phyloP scores from a whole-genome alignment of 2,888 invertebrate genomes.

The Aporophyla lueneburgensis region DNA sequence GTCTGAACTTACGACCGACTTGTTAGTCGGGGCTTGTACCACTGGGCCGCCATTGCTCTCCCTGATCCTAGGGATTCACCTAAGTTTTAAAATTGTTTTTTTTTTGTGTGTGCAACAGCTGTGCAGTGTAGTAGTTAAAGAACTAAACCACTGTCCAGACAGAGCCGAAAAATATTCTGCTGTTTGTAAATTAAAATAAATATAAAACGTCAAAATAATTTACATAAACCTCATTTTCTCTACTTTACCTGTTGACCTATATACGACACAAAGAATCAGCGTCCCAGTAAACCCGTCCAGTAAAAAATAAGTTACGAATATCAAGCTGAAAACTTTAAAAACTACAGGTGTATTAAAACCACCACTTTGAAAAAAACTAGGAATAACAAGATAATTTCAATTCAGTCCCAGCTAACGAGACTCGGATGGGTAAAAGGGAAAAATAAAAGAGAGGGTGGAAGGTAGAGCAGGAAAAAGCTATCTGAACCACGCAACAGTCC shows the following conservation, averaged over 20 bases:
- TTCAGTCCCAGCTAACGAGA: slow-evolving; percentile 84
- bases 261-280: slow-evolving; percentile 18
- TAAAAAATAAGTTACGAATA: slow-evolving; percentile 19
- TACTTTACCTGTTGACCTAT: slow-evolving; percentile 31
- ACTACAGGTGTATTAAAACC: slow-evolving; percentile 50
- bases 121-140: too few relatives aligned
- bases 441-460: slow-evolving; percentile 74
- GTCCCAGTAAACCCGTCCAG: not conserved
- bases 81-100: too few relatives aligned
- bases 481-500: slow-evolving; percentile 84
- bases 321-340: slow-evolving; percentile 35
- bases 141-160: not conserved
- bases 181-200: not conserved
- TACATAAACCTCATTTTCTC: slow-evolving; percentile 36
- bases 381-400: slow-evolving; percentile 85
- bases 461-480: slow-evolving; percentile 76
- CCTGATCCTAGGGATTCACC: too few relatives aligned
- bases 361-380: slow-evolving; percentile 68
- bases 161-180: not conserved
- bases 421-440: slow-evolving; percentile 77
- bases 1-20: too few relatives aligned
- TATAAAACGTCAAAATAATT: slow-evolving; percentile 26
- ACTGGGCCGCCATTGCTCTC: too few relatives aligned
- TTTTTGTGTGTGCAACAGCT: too few relatives aligned
- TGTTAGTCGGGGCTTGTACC: too few relatives aligned